Evolutionary conservation across 64 coral and sea anemone genomes (phyloP).

Genomic region (Catalaphyllia jardinei): DNA sequence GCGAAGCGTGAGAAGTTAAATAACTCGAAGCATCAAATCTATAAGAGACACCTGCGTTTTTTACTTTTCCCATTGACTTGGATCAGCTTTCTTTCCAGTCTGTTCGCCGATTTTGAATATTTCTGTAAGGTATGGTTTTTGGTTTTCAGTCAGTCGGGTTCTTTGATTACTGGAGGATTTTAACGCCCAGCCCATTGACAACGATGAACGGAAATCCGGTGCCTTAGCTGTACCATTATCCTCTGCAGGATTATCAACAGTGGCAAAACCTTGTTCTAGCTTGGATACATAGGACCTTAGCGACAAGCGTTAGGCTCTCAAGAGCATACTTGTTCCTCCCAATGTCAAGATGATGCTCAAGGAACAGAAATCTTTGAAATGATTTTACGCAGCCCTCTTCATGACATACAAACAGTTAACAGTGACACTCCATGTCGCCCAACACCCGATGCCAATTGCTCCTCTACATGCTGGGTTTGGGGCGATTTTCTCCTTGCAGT

Average conservation of each 20-base stretch:
- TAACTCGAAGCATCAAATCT: not conserved
- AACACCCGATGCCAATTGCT: not conserved
- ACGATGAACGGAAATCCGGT: not conserved
- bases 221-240: not conserved
- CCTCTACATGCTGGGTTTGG: not conserved
- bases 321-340: constrained; percentile 40
- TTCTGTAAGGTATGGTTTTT: constrained; percentile 28
- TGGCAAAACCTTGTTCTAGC: constrained; percentile 36
- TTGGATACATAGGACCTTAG: constrained; percentile 42
- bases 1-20: constrained; percentile 22
- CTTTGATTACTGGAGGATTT: not conserved
- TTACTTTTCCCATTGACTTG: constrained; percentile 18
- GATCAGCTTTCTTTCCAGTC: constrained; percentile 37
- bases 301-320: constrained; percentile 35
- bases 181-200: constrained; percentile 24
- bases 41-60: constrained; percentile 17
- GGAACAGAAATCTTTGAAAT: constrained; percentile 57
- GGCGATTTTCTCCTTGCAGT: not conserved
- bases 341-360: constrained; percentile 58
- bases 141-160: not conserved
- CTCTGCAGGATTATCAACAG: not conserved
- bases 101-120: constrained; percentile 28
- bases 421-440: not conserved
- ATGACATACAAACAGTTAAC: constrained; percentile 49
- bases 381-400: constrained; percentile 61